Base-by-base conservation (phyloP, 1,140 invertebrate genomes). In the Choristoneura fumiferana region DNA sequence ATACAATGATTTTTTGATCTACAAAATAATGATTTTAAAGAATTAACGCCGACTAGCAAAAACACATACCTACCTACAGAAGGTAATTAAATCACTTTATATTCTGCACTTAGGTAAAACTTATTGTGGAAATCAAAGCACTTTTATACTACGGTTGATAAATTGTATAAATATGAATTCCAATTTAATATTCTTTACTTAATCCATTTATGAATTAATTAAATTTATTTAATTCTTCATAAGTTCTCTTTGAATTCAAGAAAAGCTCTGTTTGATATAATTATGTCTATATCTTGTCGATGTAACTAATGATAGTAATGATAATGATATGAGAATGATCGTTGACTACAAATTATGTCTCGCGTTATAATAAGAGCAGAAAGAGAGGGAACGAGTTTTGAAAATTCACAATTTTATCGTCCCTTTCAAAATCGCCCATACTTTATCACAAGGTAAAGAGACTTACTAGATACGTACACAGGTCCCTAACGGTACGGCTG, bases 21-120 rank as follows among this genome's bases (percentile, higher is more conserved):
- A 49, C 10, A 49, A 49, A 49, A 13, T 29, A 49, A 49, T 49
- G 22, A 33, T 12, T 22, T 49, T 49, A 12, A 49, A 49, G 14
- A 40, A 43, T 29, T 18, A 54, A 68, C 52, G 60, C 62, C 59
- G 66, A 66, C 66, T 69, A 72, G 66, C 57, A 65, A 64, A 61
- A 54, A 54, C 52, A 54, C 15, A 54, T 15, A 34, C 6, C 29
- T 49, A 49, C 0, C 9, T 49, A 29, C 2, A 29, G 22, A 29
- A 6, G n/a, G 10, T 43, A 43, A 40, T 40, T 15, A 40, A 43
- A 43, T 14, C 22, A 22, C 5, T 49, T 29, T 22, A 40, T 8
- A 12, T 6, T 4, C 17, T 10, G 22, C 4, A 49, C 18, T 12
- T 49, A 33, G 4, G 39, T 18, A 49, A 18, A 18, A 45, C 0